Evolutionary conservation across 2,888 invertebrate genomes (phyloP).

Genomic region (Drosophila kambysellisi): DNA sequence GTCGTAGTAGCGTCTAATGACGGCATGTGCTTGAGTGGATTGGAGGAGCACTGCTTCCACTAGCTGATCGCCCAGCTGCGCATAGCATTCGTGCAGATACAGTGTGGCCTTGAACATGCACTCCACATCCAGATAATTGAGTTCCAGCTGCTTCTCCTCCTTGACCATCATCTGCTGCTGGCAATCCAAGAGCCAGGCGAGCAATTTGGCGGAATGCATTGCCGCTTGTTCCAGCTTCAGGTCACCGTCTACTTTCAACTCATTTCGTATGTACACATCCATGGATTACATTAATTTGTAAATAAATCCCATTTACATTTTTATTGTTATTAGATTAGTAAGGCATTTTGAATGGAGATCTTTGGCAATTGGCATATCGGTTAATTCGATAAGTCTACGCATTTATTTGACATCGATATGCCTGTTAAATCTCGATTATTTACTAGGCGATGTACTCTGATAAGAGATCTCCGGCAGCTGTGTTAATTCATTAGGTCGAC

Average conservation of each 20-base stretch:
- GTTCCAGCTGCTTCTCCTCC: constrained; percentile 30
- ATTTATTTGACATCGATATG: neutral
- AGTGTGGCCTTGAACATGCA: constrained; percentile 63
- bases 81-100: constrained; percentile 61
- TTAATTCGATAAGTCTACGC: neutral
- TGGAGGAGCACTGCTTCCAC: constrained; percentile 39
- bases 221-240: constrained; percentile 52
- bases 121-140: constrained; percentile 54
- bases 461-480: neutral
- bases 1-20: constrained; percentile 29
- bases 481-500: neutral
- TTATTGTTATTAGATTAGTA: neutral
- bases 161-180: constrained; percentile 22
- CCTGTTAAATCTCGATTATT: neutral
- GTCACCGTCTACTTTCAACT: constrained; percentile 40
- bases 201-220: constrained; percentile 50
- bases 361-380: constrained; percentile 1
- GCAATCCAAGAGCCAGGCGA: constrained; percentile 62
- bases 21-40: constrained; percentile 24
- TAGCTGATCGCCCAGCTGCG: constrained; percentile 50
- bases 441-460: neutral
- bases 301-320: neutral
- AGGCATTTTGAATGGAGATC: neutral
- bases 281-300: constrained; percentile 14
- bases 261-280: constrained; percentile 62